phyloP scores from a whole-genome alignment of 2,888 invertebrate species.

The Chirona hameri region DNA sequence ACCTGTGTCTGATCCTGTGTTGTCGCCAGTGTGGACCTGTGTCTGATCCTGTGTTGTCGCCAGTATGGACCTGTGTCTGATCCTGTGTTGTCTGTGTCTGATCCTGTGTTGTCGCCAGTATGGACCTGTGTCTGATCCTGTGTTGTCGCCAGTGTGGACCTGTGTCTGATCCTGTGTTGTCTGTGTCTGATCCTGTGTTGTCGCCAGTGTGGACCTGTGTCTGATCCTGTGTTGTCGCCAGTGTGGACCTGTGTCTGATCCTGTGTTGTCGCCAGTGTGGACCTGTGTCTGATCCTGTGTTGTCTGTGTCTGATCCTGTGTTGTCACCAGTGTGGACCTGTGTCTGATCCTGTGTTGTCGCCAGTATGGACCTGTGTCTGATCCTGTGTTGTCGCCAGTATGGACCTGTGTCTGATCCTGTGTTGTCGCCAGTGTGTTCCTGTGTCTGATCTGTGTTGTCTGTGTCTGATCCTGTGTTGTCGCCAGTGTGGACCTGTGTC shows the following conservation, averaged over 20 bases:
- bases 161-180: constrained; percentile 47
- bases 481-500: constrained; percentile 61
- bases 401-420: no score
- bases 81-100: no score
- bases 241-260: constrained; percentile 76
- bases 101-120: no score
- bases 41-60: no score
- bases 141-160: constrained; percentile 57
- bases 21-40: constrained; percentile 62
- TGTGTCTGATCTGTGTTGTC: no score
- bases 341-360: constrained; percentile 29
- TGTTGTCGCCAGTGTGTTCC: neutral
- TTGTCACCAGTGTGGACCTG: neutral
- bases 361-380: constrained; percentile 61
- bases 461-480: constrained; percentile 28
- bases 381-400: no score
- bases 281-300: no score
- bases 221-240: constrained; percentile 31
- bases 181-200: no score
- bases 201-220: neutral
- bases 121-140: constrained; percentile 25
- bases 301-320: no score
- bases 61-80: no score
- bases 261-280: no score
- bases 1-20: constrained; percentile 27